Evolutionary conservation across 2,888 invertebrate genomes (phyloP), one percentile per base, ranked within the genome.

Genomic region (Drosophila parthenogenetica): DNA sequence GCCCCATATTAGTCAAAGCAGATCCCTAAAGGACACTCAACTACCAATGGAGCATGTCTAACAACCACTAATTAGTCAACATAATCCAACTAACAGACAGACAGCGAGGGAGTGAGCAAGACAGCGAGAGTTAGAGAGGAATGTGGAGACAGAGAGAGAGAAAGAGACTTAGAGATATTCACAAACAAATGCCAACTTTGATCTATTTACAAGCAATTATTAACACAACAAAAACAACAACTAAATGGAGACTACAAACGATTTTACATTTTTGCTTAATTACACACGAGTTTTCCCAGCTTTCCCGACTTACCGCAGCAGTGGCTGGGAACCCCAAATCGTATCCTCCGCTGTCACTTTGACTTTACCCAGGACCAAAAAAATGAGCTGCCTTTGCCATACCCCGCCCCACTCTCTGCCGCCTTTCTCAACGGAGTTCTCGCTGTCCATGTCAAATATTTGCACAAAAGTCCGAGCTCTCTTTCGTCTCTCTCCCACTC

Each of bases 191-290:
- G 79, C 73, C 84, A 83, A 81, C 87, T 83, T 83, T 83, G 83
- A 83, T 87, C 83, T 87, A 83, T 87, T 83, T 83, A 81, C 87
- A 83, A 77, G 87, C 81, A 81, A 83, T 83, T 83, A 83, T 87
- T 75, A 87, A 72, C 72, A 75, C 69, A 72, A 55, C 75, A 79
- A 71, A 69, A 75, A 60, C 61, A 64, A 25, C 22, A 59, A 40
- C 58, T 10, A 57, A 57, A 57, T 46, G 55, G 46, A 55, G 60
- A 73, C 65, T 81, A 81, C 71, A 72, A 86, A 81, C 79, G 73
- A 73, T 87, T 84, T 79, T 69, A 81, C 77, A 83, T 83, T 83
- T 83, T 83, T 83, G 83, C 83, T 83, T 83, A 83, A 83, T 83
- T 83, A 83, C 87, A 83, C 83, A 83, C 83, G 69, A 81, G 80